phyloP scores from a whole-genome alignment of 2,113 vertebrate species.

The Chaetura pelagica region DNA sequence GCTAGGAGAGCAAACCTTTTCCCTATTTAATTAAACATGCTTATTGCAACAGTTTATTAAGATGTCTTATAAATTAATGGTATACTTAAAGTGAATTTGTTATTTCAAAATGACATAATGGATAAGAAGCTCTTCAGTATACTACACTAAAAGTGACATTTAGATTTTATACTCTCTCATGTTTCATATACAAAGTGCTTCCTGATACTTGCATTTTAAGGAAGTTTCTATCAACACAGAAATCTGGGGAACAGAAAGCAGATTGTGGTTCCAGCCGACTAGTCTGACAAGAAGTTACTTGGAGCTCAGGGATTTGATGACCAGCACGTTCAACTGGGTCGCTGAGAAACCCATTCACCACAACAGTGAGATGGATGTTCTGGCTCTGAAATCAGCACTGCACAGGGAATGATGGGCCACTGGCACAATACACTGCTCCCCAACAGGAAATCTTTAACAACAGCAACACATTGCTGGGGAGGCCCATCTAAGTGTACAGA shows the following conservation, averaged over 20 bases:
- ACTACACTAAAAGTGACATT: background rate
- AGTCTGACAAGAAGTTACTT: background rate
- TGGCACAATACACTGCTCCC: background rate
- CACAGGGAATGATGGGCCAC: rapidly evolving
- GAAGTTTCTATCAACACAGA: background rate
- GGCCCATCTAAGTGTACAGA: background rate
- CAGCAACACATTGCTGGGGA: background rate
- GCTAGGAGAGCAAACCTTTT: background rate
- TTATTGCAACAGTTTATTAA: background rate
- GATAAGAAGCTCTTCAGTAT: background rate
- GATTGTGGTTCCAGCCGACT: background rate
- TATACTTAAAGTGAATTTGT: background rate
- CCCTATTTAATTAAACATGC: background rate
- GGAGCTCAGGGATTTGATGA: background rate
- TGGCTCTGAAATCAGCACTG: background rate
- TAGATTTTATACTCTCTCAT: background rate
- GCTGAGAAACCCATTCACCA: background rate
- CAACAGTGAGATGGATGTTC: rapidly evolving
- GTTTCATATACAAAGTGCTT: background rate
- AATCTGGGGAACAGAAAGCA: constrained; percentile 17
- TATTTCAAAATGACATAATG: background rate
- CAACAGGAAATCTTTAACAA: rapidly evolving
- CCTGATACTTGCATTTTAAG: background rate
- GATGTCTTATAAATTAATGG: background rate
- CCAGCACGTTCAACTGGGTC: background rate